A percentile compares a stretch with the other conserved stretches of the same genome.
These are phyloP conservation scores for Passer domesticus DNA, from an alignment of 2,113 vertebrate genomes.

Conservation along the genomic window DNA sequence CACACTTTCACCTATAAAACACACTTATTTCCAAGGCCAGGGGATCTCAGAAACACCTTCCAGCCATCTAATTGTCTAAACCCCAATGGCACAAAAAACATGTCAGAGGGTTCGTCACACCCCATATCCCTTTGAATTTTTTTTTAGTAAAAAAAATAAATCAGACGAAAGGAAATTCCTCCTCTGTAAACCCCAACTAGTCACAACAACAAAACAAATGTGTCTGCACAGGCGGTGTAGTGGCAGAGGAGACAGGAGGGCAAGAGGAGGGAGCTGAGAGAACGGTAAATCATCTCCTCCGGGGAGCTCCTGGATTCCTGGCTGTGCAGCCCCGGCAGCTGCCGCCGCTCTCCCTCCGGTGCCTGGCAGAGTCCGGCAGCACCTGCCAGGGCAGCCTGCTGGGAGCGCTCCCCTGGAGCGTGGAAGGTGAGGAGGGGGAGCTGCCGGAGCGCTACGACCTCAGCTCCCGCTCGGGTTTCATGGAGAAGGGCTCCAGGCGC, in stretches of 20 bases:
- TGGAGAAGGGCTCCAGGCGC: slow-evolving; percentile 92
- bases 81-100: not conserved
- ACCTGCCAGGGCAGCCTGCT: not conserved
- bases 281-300: not conserved
- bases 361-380: not conserved
- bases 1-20: not conserved
- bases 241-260: not conserved
- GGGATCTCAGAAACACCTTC: not conserved
- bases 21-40: not conserved
- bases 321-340: not conserved
- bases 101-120: not conserved
- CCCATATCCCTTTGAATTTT: not conserved
- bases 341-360: not conserved
- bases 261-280: not conserved
- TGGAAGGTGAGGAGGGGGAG: not conserved
- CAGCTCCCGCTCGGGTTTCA: slow-evolving; percentile 84
- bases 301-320: not conserved
- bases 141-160: not conserved
- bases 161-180: not conserved
- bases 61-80: not conserved
- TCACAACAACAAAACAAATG: not conserved
- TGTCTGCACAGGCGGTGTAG: not conserved
- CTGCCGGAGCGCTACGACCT: slow-evolving; percentile 10
- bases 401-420: not conserved
- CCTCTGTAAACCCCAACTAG: not conserved